phyloP scores from a whole-genome alignment of 2,888 invertebrate genomes.

The Caenorhabditis plicata region DNA sequence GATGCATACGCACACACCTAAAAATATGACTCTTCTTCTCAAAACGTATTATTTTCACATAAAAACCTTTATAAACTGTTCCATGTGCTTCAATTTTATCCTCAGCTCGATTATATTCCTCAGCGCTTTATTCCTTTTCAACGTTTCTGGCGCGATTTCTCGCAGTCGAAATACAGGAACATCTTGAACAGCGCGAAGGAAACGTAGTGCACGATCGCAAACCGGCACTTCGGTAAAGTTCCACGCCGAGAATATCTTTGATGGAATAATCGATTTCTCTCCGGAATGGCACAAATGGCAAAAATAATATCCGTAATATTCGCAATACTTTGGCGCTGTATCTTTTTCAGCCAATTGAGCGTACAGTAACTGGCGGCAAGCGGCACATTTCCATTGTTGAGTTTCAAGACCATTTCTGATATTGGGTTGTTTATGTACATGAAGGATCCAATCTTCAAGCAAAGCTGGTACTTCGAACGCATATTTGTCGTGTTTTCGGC shows the following conservation, averaged over 20 bases:
- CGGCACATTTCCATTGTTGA: slow-evolving; percentile 29
- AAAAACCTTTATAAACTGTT: slow-evolving; percentile 63
- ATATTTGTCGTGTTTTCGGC: slow-evolving; percentile 26
- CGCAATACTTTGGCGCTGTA: slow-evolving; percentile 72
- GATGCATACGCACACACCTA: slow-evolving; percentile 25
- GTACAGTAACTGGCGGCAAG: slow-evolving; percentile 20
- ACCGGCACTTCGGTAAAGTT: slow-evolving; percentile 76
- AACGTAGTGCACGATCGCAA: slow-evolving; percentile 78
- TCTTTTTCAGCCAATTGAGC: slow-evolving; percentile 13
- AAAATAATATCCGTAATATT: slow-evolving; percentile 82
- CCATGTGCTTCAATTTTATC: slow-evolving; percentile 75
- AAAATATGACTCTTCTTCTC: background rate
- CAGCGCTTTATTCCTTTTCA: slow-evolving; percentile 27
- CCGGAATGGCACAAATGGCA: slow-evolving; percentile 84
- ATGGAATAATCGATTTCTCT: slow-evolving; percentile 75
- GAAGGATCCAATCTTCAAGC: slow-evolving; percentile 22
- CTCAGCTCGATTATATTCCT: slow-evolving; percentile 69
- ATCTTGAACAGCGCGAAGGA: slow-evolving; percentile 23
- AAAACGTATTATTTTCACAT: too few species aligned
- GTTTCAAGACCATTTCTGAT: slow-evolving; percentile 21
- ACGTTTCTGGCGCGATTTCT: slow-evolving; percentile 13
- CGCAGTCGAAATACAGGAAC: slow-evolving; percentile 21
- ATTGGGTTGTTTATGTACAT: slow-evolving; percentile 13
- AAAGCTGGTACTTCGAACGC: slow-evolving; percentile 20
- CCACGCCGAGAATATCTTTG: slow-evolving; percentile 69